Evolutionary conservation across 2,797 vertebrate species (phyloP).

Genomic region (Lindbergichthys nudifrons): DNA sequence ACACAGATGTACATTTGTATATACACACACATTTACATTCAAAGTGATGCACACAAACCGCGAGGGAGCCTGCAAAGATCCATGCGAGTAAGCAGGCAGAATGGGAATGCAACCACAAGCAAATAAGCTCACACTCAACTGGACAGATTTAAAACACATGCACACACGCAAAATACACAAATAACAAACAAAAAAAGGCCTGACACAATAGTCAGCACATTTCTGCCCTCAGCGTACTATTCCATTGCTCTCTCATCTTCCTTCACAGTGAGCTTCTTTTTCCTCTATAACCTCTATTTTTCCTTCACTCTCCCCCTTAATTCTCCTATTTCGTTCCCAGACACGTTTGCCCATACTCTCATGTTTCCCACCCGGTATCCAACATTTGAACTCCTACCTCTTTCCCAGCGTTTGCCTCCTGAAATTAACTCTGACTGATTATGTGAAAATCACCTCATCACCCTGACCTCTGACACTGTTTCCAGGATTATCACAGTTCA

Average conservation of each 20-base stretch:
- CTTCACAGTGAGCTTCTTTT: neutral
- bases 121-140: constrained; percentile 36
- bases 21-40: neutral
- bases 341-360: constrained; percentile 4
- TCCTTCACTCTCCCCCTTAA: neutral
- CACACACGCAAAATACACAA: constrained; percentile 4
- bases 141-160: neutral
- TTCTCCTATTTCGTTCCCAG: constrained; percentile 11
- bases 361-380: neutral
- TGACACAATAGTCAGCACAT: constrained; percentile 50
- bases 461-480: constrained; percentile 35
- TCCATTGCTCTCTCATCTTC: constrained; percentile 12
- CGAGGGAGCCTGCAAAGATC: constrained; percentile 32
- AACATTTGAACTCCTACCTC: constrained; percentile 16
- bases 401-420: constrained; percentile 28
- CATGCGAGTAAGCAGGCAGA: constrained; percentile 36
- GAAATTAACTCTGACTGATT: constrained; percentile 23
- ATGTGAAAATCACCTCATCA: constrained; percentile 36
- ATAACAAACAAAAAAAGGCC: neutral
- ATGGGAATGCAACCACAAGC: constrained; percentile 44
- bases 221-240: constrained; percentile 27
- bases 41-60: constrained; percentile 13
- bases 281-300: constrained; percentile 4
- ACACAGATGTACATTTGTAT: constrained; percentile 9
- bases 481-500: constrained; percentile 49